phyloP scores from a whole-genome alignment of 2,888 invertebrate species.

The Watsonalla binaria region DNA sequence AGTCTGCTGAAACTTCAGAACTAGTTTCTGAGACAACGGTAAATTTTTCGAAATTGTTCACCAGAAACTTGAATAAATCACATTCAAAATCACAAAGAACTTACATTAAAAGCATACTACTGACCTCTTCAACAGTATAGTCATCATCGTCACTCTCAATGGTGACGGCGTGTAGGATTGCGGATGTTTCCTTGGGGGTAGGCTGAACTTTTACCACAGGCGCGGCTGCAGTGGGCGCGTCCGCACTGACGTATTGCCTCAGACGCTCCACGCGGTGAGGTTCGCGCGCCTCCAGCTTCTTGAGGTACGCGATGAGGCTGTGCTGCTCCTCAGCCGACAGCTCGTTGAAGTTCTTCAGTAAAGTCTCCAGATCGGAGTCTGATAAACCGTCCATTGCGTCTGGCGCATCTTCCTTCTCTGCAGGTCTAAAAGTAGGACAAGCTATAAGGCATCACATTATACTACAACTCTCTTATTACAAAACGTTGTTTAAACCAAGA shows the following conservation, averaged over 20 bases:
- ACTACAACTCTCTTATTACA: no score
- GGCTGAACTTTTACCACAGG: conserved; percentile 4
- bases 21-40: no score
- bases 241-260: conserved; percentile 84
- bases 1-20: no score
- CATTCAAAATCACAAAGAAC: not conserved
- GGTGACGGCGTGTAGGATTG: conserved; percentile 20
- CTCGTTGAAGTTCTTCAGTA: conserved; percentile 88
- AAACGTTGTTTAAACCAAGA: no score
- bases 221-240: conserved; percentile 23
- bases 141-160: conserved; percentile 86
- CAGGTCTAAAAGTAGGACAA: not conserved
- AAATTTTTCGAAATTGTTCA: no score
- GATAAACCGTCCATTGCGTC: conserved; percentile 85
- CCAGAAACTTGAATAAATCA: no score
- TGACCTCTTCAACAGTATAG: conserved; percentile 88
- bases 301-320: conserved; percentile 88
- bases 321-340: conserved; percentile 89
- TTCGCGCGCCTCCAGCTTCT: conserved; percentile 87
- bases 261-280: conserved; percentile 87
- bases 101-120: not conserved
- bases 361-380: conserved; percentile 87
- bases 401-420: conserved; percentile 45
- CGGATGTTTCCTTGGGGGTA: conserved; percentile 2
- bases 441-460: no score